Conservation (phyloP, 2,797 vertebrate species). For the Alosa sapidissima region DNA sequence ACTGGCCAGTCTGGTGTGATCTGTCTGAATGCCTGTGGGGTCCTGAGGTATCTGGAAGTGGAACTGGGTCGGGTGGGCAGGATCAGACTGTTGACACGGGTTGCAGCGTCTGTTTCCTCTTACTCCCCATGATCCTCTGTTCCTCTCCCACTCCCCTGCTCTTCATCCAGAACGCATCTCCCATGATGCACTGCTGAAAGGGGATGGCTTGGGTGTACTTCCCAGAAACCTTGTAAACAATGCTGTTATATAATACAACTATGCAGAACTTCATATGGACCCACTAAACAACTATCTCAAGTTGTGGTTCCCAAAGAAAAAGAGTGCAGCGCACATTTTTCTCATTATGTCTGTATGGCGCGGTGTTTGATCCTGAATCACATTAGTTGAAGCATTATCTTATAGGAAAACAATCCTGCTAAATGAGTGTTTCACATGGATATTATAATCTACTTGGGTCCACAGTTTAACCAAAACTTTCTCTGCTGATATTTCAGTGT, state of each 20-base stretch:
- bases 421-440: neutral
- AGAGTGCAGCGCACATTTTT: slow-evolving; percentile 46
- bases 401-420: slow-evolving; percentile 5
- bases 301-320: slow-evolving; percentile 26
- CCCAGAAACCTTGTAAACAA: slow-evolving; percentile 43
- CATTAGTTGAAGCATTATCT: slow-evolving; percentile 13
- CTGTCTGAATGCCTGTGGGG: slow-evolving; percentile 29
- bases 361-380: slow-evolving; percentile 15
- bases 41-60: slow-evolving; percentile 10
- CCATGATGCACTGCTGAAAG: neutral
- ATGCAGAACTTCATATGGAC: slow-evolving; percentile 48
- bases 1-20: neutral
- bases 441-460: neutral
- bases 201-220: neutral
- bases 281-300: slow-evolving; percentile 30
- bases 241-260: slow-evolving; percentile 39
- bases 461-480: slow-evolving; percentile 20
- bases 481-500: slow-evolving; percentile 16
- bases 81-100: neutral
- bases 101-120: neutral
- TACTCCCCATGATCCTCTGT: slow-evolving; percentile 7
- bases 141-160: neutral
- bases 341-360: slow-evolving; percentile 30
- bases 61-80: neutral
- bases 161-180: too few species aligned